Evolutionary conservation across 1,140 invertebrate species (phyloP).

Genomic region (Drosophila repleta): DNA sequence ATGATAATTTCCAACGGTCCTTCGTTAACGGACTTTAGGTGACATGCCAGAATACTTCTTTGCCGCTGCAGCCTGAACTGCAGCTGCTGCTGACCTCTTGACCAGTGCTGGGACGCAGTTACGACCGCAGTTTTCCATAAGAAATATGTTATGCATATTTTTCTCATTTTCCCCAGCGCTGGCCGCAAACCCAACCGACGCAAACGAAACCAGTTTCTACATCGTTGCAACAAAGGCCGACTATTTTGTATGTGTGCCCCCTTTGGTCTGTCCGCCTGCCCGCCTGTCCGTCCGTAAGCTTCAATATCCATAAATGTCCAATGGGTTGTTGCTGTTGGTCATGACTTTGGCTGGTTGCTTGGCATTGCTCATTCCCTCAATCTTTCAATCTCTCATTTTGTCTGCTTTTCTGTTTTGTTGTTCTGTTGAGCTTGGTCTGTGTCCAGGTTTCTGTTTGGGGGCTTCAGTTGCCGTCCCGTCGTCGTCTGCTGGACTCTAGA

Average conservation of each 20-base stretch:
- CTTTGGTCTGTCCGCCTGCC: not conserved
- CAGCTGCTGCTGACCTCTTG: constrained; percentile 60
- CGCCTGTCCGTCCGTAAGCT: constrained; percentile 73
- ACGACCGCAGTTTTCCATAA: constrained; percentile 57
- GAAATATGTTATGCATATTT: constrained; percentile 31
- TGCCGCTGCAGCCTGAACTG: too few species aligned
- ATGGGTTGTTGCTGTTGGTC: constrained; percentile 63
- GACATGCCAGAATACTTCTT: constrained; percentile 40
- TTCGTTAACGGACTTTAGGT: constrained; percentile 18
- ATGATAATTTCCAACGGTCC: constrained; percentile 26
- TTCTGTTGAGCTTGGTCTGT: constrained; percentile 6
- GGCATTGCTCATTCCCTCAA: constrained; percentile 32
- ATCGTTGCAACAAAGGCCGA: constrained; percentile 42
- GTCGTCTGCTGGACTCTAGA: constrained; percentile 55
- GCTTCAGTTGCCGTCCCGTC: constrained; percentile 42
- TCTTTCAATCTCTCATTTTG: constrained; percentile 30
- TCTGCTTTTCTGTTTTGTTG: constrained; percentile 39
- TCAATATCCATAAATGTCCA: constrained; percentile 83
- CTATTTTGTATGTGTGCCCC: constrained; percentile 21
- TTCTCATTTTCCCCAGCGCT: constrained; percentile 21
- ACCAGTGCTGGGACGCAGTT: constrained; percentile 32
- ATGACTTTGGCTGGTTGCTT: constrained; percentile 66
- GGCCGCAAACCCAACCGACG: constrained; percentile 12
- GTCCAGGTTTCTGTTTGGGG: constrained; percentile 34
- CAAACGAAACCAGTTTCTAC: constrained; percentile 60